Evolutionary conservation across 2,113 vertebrate species (phyloP).

Genomic region (Sceloporus tristichus): DNA sequence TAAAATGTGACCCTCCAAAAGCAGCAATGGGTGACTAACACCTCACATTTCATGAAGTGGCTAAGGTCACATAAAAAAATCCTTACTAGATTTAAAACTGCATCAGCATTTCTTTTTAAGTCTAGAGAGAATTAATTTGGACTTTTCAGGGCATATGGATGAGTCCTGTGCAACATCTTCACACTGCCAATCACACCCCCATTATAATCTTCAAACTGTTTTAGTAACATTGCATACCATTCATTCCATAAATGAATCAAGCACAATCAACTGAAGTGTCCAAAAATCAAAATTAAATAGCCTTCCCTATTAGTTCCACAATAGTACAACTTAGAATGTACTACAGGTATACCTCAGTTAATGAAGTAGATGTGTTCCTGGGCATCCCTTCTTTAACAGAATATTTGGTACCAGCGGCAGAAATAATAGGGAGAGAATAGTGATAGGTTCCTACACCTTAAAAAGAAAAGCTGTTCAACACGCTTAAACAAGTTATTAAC

Average conservation of each 20-base stretch:
- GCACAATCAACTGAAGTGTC: not conserved
- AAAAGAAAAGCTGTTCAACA: no score
- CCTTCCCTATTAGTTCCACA: not conserved
- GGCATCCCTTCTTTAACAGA: no score
- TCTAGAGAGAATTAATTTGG: not conserved
- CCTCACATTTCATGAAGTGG: no score
- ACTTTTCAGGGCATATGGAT: not conserved
- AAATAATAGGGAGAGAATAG: no score
- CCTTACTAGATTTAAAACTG: not conserved
- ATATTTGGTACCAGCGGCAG: no score
- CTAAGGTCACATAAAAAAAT: no score
- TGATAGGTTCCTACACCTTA: no score
- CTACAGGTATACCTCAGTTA: no score
- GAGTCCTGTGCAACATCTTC: not conserved
- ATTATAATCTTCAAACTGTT: not conserved
- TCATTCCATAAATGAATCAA: slow-evolving; percentile 6
- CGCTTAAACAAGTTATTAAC: no score
- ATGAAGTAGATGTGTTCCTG: no score
- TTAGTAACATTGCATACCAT: not conserved
- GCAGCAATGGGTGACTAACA: no score
- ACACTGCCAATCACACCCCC: not conserved
- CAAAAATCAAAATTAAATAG: not conserved
- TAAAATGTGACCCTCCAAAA: no score
- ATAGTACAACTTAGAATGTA: not conserved
- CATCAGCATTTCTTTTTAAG: not conserved